Conservation (phyloP, 2,113 vertebrate species). For the Gavia stellata region DNA sequence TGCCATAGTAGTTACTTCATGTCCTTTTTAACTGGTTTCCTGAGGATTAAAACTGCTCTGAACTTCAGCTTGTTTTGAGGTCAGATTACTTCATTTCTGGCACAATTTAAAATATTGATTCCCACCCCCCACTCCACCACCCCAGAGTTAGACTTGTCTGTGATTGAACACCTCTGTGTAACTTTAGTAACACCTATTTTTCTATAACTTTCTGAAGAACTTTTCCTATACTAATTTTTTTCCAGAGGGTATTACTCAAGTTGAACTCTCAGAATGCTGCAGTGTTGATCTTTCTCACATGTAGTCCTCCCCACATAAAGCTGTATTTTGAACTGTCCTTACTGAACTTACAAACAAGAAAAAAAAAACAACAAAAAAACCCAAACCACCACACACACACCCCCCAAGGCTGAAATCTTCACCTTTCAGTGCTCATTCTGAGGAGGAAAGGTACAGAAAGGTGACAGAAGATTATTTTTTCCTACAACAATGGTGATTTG, state of each 20-base stretch:
- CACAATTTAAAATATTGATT: not conserved
- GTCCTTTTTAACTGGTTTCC: slow-evolving; percentile 17
- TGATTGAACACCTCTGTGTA: not conserved
- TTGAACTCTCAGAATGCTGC: not conserved
- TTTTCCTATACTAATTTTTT: not conserved
- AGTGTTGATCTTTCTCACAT: not conserved
- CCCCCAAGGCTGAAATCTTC: not conserved
- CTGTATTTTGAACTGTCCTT: not conserved
- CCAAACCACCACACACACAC: not conserved
- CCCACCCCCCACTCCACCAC: not conserved
- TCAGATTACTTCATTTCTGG: slow-evolving; percentile 20
- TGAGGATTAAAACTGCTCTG: slow-evolving; percentile 54
- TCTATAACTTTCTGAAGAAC: not conserved
- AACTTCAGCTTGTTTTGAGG: slow-evolving; percentile 26
- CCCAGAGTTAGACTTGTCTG: not conserved
- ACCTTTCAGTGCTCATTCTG: not conserved
- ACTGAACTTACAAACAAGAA: not conserved
- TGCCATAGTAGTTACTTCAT: slow-evolving; percentile 50
- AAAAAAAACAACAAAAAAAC: not conserved
- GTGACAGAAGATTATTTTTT: not conserved
- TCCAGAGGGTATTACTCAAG: not conserved
- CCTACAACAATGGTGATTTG: not conserved
- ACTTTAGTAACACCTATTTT: not conserved
- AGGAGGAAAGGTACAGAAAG: not conserved
- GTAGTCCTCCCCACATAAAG: not conserved